Evolutionary conservation across 2,888 invertebrate genomes (phyloP).

Genomic region (Blastobasis adustella): DNA sequence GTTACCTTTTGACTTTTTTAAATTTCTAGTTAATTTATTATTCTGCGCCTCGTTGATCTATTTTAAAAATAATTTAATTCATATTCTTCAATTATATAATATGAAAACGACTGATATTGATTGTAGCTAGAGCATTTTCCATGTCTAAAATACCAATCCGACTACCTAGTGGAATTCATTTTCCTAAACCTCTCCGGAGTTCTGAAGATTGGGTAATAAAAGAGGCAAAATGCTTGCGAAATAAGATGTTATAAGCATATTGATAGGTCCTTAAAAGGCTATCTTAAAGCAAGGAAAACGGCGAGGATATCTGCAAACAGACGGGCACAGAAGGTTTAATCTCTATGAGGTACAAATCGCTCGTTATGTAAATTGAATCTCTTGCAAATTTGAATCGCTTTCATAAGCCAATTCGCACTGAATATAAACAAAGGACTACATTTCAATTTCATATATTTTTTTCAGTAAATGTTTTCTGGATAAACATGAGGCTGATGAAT

Average conservation of each 20-base stretch:
- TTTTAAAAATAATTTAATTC: too few species aligned
- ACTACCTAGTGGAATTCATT: too few species aligned
- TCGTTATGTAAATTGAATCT: conserved; percentile 71
- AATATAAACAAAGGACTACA: conserved; percentile 63
- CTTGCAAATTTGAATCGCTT: conserved; percentile 68
- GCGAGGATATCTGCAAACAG: conserved; percentile 41
- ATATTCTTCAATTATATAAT: too few species aligned
- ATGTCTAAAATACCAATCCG: too few species aligned
- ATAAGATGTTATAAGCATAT: conserved; percentile 16
- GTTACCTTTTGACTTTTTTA: too few species aligned
- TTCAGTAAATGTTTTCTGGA: conserved; percentile 7
- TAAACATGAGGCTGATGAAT: too few species aligned
- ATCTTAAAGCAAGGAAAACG: conserved; percentile 35
- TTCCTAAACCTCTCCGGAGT: too few species aligned
- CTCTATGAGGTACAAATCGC: conserved; percentile 66
- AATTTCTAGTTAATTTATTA: too few species aligned
- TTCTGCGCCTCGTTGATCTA: too few species aligned
- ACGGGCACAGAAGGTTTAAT: conserved; percentile 48
- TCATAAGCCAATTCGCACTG: conserved; percentile 64
- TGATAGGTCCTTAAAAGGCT: conserved; percentile 26
- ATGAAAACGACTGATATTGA: too few species aligned
- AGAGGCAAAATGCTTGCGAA: neutral
- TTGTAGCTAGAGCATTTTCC: too few species aligned
- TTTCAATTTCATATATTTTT: conserved; percentile 45
- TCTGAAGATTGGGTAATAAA: too few species aligned